A percentile compares a stretch with the other conserved stretches of the same genome.
Conservation (phyloP, 2,797 vertebrate species). For the Tragopan temminckii region DNA sequence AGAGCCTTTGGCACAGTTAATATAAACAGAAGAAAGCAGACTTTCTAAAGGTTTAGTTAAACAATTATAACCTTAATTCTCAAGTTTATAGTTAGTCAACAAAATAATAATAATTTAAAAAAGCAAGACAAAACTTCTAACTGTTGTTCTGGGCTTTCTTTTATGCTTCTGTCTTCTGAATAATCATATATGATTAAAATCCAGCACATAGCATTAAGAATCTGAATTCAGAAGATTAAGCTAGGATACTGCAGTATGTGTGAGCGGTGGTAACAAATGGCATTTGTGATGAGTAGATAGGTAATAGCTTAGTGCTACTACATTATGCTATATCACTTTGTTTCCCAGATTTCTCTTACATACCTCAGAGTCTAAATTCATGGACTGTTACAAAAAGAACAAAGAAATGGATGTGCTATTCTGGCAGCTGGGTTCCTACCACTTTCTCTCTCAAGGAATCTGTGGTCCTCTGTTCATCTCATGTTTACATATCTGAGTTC, state of each 20-base stretch:
- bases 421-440: not conserved
- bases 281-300: rapidly evolving
- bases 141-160: not conserved
- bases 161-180: not conserved
- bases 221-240: not conserved
- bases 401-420: not conserved
- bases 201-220: not conserved
- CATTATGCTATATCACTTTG: not conserved
- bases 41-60: not conserved
- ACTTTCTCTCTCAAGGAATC: not conserved
- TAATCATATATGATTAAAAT: not conserved
- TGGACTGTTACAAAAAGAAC: not conserved
- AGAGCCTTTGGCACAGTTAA: not conserved
- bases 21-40: not conserved
- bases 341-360: not conserved
- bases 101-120: not conserved
- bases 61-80: not conserved
- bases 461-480: not conserved
- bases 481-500: not conserved
- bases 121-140: not conserved
- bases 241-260: rapidly evolving
- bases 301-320: rapidly evolving
- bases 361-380: not conserved
- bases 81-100: not conserved
- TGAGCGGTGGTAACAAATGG: not conserved